Evolutionary conservation across 2,888 invertebrate species (phyloP).

Genomic region (Glomeris marginata): DNA sequence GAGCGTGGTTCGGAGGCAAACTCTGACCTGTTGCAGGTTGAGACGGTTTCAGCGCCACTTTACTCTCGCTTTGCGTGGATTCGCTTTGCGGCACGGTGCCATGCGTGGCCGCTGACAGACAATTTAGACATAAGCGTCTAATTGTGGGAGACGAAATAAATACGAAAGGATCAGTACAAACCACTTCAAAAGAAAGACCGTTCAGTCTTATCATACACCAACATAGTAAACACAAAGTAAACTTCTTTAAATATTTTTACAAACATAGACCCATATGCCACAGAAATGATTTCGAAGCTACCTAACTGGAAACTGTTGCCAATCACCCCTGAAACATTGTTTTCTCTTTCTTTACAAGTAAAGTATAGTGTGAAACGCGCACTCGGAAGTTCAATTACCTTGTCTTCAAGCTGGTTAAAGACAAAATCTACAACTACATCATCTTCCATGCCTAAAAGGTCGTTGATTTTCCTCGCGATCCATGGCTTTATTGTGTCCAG

Average conservation of each 20-base stretch:
- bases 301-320: no score
- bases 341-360: background rate
- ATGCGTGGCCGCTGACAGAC: no score
- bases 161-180: no score
- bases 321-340: background rate
- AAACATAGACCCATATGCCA: background rate
- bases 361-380: background rate
- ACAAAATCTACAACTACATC: conserved; percentile 98
- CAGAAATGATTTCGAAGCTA: background rate
- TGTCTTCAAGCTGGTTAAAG: conserved; percentile 93
- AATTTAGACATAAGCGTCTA: no score
- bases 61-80: no score
- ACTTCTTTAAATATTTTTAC: background rate
- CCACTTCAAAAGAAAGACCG: no score
- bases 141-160: no score
- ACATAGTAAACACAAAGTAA: background rate
- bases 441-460: conserved; percentile 92
- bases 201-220: no score
- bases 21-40: no score
- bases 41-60: no score
- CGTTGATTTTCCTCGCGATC: conserved; percentile 94
- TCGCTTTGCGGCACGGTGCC: no score
- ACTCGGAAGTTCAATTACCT: conserved; percentile 46
- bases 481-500: conserved; percentile 96
- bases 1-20: no score